Evolutionary conservation across 2,113 vertebrate genomes (phyloP), one percentile per base, ranked within the genome.

Genomic region (Paralichthys olivaceus): DNA sequence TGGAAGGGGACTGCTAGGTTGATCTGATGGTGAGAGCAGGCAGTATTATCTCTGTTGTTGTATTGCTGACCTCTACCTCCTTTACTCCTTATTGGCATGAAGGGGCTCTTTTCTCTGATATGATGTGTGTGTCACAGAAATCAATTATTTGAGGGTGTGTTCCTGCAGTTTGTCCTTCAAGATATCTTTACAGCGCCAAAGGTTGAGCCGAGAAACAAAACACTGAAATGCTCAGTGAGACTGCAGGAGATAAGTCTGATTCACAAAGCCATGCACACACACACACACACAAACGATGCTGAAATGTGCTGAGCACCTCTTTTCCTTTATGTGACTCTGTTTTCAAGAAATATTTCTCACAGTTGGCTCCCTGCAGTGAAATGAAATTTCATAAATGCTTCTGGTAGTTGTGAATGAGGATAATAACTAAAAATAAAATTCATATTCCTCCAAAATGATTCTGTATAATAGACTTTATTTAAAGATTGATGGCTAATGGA

Each of bases 1-100:
- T 70, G 63, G 66, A 85, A 83, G 85, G 85, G 12, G 64, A 67
- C 40, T 34, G 70, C 83, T 81, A 87, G 89, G 86, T 90, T 78
- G 81, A 84, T 55, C 75, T 72, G 62, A 73, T 13, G n/a, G 54
- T 67, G 58, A 9, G 37, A 37, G 11, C 37, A 40, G 11, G 12
- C 49, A 56, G 13, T 8, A 29, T 86, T 37, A 73, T 72, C 64
- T 32, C 40, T 25, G 62, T 29, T 51, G 59, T 47, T 81, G 37
- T 29, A 11, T 17, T 11, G 58, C 51, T 80, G 80, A 77, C 75
- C 66, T 69, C 25, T 54, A 23, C 19, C 0, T 20, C 19, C 2
- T 0, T 8, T 34, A 34, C 32, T 34, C 32, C 32, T 34, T 34
- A 34, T 34, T 34, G 32, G 32, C 37, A 40, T 40, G 37, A 40